phyloP scores from a whole-genome alignment of 2,888 invertebrate species.

The Steromphala cineraria region DNA sequence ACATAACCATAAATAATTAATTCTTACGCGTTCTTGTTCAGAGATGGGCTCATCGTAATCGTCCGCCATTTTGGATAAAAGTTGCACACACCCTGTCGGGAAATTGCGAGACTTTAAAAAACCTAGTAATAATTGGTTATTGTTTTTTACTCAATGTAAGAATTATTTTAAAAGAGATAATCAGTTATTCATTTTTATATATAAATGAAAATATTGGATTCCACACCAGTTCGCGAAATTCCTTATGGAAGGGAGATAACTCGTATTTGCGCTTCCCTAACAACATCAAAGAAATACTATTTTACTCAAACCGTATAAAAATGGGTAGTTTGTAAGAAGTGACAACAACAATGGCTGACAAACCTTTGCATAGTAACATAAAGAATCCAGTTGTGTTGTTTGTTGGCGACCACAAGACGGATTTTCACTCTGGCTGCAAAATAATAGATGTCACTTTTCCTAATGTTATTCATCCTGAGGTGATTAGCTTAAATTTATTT shows the following conservation, averaged over 20 bases:
- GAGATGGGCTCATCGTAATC: slow-evolving; percentile 64
- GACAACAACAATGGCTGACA: slow-evolving; percentile 48
- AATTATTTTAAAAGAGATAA: neutral
- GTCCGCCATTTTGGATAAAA: slow-evolving; percentile 62
- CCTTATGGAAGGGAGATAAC: slow-evolving; percentile 2
- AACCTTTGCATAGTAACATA: slow-evolving; percentile 62
- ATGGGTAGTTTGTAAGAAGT: neutral
- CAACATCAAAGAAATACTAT: neutral
- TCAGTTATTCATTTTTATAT: neutral
- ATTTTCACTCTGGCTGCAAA: slow-evolving; percentile 67
- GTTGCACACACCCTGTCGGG: neutral
- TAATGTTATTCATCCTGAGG: slow-evolving; percentile 70
- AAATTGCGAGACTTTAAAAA: neutral
- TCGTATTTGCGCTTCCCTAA: slow-evolving; percentile 14
- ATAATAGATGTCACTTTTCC: slow-evolving; percentile 70
- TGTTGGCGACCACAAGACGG: slow-evolving; percentile 58
- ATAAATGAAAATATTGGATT: neutral
- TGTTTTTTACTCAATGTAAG: neutral
- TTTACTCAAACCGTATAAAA: neutral
- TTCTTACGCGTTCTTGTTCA: slow-evolving; percentile 64
- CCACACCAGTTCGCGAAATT: neutral
- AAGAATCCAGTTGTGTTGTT: slow-evolving; percentile 61
- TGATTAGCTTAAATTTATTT: too few species aligned
- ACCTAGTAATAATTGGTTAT: too few species aligned
- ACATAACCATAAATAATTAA: neutral